Percentiles rank a stretch among this genome's conserved stretches.
phyloP scores from a whole-genome alignment of 2,888 invertebrate genomes.

The Phaonia tiefii region DNA sequence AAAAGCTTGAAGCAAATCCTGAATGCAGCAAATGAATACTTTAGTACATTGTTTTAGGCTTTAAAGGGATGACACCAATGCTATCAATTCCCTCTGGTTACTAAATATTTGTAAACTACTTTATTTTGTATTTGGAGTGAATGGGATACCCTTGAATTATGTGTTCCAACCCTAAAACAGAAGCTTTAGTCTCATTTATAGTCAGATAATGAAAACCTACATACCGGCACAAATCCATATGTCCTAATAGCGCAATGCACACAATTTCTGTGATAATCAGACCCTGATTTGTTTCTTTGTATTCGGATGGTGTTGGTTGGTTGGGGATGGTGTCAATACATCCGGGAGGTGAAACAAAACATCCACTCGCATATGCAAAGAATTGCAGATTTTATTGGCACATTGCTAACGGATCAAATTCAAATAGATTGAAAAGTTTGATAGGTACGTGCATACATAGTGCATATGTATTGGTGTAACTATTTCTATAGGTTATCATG shows the following conservation, averaged over 20 bases:
- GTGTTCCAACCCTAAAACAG: slow-evolving; percentile 35
- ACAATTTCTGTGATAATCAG: slow-evolving; percentile 5
- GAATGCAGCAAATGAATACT: no score
- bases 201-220: no score
- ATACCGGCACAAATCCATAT: neutral
- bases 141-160: slow-evolving; percentile 43
- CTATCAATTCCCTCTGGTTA: no score
- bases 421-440: slow-evolving; percentile 30
- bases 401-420: slow-evolving; percentile 30
- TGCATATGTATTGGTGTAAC: slow-evolving; percentile 3
- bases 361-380: slow-evolving; percentile 14
- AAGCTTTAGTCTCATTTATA: no score
- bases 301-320: neutral
- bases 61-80: no score
- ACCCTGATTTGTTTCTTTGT: slow-evolving; percentile 20
- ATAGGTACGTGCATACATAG: neutral
- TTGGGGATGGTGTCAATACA: neutral
- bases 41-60: no score
- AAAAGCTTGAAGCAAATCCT: no score
- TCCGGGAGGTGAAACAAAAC: neutral
- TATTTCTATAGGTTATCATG: neutral
- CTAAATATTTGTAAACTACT: no score
- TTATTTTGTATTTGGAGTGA: neutral
- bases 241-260: slow-evolving; percentile 7
- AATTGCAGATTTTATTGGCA: slow-evolving; percentile 38